phyloP scores from a whole-genome alignment of 2,888 invertebrate species.

The Lasioglossum leucozonium region DNA sequence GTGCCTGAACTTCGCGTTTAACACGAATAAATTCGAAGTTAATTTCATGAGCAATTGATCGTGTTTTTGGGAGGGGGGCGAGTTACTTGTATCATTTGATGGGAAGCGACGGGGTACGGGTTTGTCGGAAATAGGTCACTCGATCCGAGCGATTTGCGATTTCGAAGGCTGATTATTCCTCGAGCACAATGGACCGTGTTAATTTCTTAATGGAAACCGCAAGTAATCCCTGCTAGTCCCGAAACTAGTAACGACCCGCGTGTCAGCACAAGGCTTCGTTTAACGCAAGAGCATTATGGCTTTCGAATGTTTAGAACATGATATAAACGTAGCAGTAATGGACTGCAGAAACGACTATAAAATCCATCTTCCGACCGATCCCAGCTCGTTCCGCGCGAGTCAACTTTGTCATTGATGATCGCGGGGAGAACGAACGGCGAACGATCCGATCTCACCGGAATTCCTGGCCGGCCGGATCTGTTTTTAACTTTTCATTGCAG shows the following conservation, averaged over 20 bases:
- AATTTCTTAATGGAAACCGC: conserved; percentile 73
- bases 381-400: conserved; percentile 37
- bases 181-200: conserved; percentile 50
- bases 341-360: conserved; percentile 83
- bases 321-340: conserved; percentile 83
- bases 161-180: conserved; percentile 30
- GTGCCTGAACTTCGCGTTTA: too few relatives aligned
- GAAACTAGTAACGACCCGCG: conserved; percentile 55
- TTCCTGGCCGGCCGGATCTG: neutral
- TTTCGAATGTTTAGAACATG: conserved; percentile 82
- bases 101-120: neutral
- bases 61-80: neutral
- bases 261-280: conserved; percentile 71
- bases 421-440: conserved; percentile 19
- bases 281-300: conserved; percentile 78
- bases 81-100: neutral
- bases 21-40: neutral
- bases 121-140: conserved; percentile 48
- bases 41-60: neutral
- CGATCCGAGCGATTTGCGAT: conserved; percentile 21
- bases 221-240: conserved; percentile 67
- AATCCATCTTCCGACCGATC: conserved; percentile 70
- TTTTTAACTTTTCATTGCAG: neutral
- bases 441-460: conserved; percentile 13
- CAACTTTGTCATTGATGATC: conserved; percentile 60